Conservation (phyloP, 2,888 invertebrate genomes). For the Eupithecia subfuscata region DNA sequence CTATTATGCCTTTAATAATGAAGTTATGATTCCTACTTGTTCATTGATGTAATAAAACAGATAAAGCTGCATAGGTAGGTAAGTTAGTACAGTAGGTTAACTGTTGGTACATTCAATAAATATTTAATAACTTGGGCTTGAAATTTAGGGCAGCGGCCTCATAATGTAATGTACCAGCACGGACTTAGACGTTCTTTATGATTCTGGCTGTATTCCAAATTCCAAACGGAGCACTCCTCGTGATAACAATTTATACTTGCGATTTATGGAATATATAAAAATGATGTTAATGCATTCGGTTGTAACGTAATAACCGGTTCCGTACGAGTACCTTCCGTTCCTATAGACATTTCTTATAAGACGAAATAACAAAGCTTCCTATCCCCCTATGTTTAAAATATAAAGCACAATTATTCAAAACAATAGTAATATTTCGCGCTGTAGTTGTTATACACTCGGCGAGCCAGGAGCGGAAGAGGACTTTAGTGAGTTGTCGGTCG, state of each 20-base stretch:
- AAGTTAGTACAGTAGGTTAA: conserved; percentile 40
- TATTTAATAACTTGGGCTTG: conserved; percentile 63
- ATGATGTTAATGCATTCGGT: conserved; percentile 14
- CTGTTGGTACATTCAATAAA: conserved; percentile 57
- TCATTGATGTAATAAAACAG: conserved; percentile 27
- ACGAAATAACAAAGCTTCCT: background rate
- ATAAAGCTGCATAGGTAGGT: background rate
- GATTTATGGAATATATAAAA: conserved; percentile 49
- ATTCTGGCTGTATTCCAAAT: conserved; percentile 74
- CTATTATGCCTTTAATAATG: background rate
- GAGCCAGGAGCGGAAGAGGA: conserved; percentile 75
- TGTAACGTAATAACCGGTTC: background rate
- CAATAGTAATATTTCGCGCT: conserved; percentile 4
- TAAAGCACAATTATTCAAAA: background rate
- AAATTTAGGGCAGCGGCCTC: conserved; percentile 71
- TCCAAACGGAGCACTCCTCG: conserved; percentile 57
- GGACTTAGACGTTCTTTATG: conserved; percentile 64
- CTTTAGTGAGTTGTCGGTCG: conserved; percentile 72
- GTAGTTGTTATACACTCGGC: conserved; percentile 37
- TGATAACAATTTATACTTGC: conserved; percentile 61
- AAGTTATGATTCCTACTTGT: background rate
- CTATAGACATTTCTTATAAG: background rate
- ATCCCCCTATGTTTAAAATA: background rate
- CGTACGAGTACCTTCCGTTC: background rate
- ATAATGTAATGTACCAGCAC: conserved; percentile 62